Base-by-base conservation (phyloP, 2,113 vertebrate species). In the Sterrhoptilus dennistouni region DNA sequence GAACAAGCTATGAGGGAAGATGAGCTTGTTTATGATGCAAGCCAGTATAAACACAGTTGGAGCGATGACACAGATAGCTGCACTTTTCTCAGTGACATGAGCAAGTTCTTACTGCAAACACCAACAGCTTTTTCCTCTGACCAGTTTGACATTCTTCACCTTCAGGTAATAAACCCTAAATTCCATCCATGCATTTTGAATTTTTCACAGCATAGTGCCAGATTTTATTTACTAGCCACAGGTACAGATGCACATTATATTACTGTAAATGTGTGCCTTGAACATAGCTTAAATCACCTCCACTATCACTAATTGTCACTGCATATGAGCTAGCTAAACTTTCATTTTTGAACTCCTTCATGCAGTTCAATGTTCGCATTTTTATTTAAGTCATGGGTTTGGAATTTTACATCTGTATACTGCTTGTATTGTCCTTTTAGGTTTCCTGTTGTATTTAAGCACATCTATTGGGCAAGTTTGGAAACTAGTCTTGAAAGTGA, bases 1-100 rank as follows among this genome's bases (percentile, higher is more conserved):
- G 99, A 99, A 99, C 98, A 99, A 98, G 98, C 98, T 98, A 98
- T 97, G 98, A 98, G 98, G 97, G 97, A 96, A 98, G 98, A 98
- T 97, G 97, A 98, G 98, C 98, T 99, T 99, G 99, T 99, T 99
- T 99, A 99, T 99, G 99, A 99, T 99, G 99, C 99, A 98, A 98
- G 98, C 98, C 99, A 98, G 98, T 99, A 99, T 99, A 99, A 99
- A 99, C 99, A 99, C 98, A 98, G 99, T 98, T 98, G 98, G 98
- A 98, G 98, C 98, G 98, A 99, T 99, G 99, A 98, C 99, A 99
- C 98, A 98, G 99, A 98, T 98, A 99, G 98, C 98, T 98, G 98
- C 99, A 98, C 98, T 99, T 98, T 98, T 98, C 98, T 98, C 98
- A 98, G 98, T 99, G 99, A 99, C 99, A 99, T 98, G 98, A 99